Conservation (phyloP, 2,888 invertebrate species). For the Sicus ferrugineus region DNA sequence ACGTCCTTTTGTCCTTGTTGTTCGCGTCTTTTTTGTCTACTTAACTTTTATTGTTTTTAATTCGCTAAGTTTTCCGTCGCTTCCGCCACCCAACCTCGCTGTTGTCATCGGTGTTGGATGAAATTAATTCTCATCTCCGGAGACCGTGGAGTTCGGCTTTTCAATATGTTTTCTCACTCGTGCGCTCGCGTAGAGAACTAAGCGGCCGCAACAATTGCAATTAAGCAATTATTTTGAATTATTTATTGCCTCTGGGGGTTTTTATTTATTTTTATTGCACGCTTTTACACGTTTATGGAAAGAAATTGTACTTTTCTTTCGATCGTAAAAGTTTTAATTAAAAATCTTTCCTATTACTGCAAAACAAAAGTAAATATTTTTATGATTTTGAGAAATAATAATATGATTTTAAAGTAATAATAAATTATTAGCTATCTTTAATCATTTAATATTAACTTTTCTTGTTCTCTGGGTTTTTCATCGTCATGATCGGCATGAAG, state of each 20-base stretch:
- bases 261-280: conserved; percentile 55
- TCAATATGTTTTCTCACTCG: conserved; percentile 30
- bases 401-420: background rate
- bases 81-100: background rate
- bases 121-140: conserved; percentile 50
- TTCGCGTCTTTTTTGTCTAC: conserved; percentile 31
- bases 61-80: conserved; percentile 28
- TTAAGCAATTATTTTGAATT: conserved; percentile 57
- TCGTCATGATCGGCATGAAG: background rate
- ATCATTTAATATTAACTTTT: background rate
- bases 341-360: too few relatives aligned
- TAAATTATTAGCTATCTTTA: background rate
- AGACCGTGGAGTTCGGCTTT: conserved; percentile 31
- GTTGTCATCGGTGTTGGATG: conserved; percentile 6
- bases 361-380: background rate
- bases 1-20: background rate
- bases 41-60: conserved; percentile 32
- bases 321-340: too few relatives aligned
- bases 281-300: background rate
- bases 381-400: background rate
- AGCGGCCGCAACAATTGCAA: conserved; percentile 42
- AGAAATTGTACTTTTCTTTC: background rate
- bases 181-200: background rate
- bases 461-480: too few relatives aligned
- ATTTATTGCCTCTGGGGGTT: conserved; percentile 56